Evolutionary conservation across 2,113 vertebrate genomes (phyloP).

Genomic region (Otus sunia): DNA sequence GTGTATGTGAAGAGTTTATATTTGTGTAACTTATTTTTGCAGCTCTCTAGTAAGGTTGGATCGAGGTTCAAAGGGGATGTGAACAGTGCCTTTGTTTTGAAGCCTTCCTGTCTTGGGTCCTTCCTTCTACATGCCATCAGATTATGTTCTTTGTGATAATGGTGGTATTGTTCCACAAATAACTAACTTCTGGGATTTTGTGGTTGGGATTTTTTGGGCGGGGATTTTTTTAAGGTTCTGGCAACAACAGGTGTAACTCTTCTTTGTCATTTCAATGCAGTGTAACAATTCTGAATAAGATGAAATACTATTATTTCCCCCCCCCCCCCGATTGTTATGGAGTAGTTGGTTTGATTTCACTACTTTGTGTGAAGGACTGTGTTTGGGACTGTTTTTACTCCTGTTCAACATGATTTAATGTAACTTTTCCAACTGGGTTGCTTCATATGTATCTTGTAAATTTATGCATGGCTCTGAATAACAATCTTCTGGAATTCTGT

Average conservation of each 20-base stretch:
- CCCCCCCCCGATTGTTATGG: background rate
- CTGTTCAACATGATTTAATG: background rate
- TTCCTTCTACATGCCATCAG: background rate
- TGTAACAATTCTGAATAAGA: background rate
- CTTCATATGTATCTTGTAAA: background rate
- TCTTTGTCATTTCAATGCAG: background rate
- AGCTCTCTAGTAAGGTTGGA: background rate
- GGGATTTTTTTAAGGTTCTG: background rate
- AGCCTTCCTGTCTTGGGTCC: background rate
- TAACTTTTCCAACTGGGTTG: background rate
- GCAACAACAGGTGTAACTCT: background rate
- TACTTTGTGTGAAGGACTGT: background rate
- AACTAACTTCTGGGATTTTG: too few relatives aligned
- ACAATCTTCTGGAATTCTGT: background rate
- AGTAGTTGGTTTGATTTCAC: background rate
- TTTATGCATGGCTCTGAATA: background rate
- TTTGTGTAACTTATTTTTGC: background rate
- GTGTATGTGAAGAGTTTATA: constrained; percentile 78
- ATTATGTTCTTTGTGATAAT: background rate
- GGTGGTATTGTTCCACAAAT: background rate
- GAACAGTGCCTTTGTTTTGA: background rate
- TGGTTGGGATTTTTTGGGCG: background rate
- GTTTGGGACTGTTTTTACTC: background rate
- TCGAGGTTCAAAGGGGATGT: background rate
- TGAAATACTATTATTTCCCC: background rate